Percentiles rank a stretch among this genome's conserved stretches.
These are phyloP conservation scores for Ptychochromis oligacanthus DNA, from an alignment of 2,113 vertebrate species.

Conservation along the genomic window DNA sequence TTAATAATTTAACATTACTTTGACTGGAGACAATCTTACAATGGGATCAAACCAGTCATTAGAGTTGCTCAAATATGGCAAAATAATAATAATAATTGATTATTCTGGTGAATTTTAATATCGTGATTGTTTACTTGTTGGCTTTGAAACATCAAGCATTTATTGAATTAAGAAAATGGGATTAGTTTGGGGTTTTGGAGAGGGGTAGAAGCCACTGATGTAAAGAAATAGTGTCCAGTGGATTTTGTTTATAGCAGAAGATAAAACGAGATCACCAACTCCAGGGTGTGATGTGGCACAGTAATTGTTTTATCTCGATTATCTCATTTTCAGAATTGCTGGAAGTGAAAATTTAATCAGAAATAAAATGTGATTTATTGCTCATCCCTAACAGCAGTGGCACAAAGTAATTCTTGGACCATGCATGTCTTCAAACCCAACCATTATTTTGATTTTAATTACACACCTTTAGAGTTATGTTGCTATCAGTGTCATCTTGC, in stretches of 20 bases:
- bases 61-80: not conserved
- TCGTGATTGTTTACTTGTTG: not conserved
- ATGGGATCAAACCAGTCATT: not conserved
- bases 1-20: conserved; percentile 1
- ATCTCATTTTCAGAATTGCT: not conserved
- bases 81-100: not conserved
- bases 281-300: not conserved
- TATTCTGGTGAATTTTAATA: not conserved
- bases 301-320: not conserved
- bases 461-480: no score
- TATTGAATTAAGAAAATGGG: not conserved
- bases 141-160: not conserved
- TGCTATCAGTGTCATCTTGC: no score
- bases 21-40: not conserved
- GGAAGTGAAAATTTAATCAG: not conserved
- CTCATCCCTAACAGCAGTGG: not conserved
- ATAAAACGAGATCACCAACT: not conserved
- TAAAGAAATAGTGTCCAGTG: not conserved
- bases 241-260: not conserved
- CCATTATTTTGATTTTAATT: no score
- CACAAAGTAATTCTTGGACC: not conserved
- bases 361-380: not conserved
- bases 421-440: no score
- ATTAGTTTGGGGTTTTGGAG: not conserved
- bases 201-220: not conserved